Conservation (phyloP, 2,113 vertebrate species). For the Tamias sibiricus region DNA sequence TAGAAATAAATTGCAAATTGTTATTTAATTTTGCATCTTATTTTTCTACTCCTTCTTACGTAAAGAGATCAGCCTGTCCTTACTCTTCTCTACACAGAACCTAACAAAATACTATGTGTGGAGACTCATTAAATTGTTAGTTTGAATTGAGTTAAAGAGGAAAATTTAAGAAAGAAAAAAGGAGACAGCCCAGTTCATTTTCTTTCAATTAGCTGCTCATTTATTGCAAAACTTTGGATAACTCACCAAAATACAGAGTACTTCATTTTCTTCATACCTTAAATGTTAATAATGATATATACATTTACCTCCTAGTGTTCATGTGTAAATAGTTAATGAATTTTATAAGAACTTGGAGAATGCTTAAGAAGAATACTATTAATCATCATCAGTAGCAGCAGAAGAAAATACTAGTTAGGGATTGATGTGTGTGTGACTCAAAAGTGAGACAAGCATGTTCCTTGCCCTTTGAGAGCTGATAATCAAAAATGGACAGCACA, state of each 20-base stretch:
- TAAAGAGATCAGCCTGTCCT: background rate
- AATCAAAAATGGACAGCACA: slow-evolving; percentile 30
- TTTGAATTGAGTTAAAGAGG: background rate
- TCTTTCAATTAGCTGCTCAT: background rate
- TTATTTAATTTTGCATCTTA: background rate
- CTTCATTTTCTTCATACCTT: slow-evolving; percentile 50
- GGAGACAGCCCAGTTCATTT: background rate
- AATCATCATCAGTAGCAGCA: slow-evolving; percentile 41
- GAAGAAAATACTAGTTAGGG: slow-evolving; percentile 24
- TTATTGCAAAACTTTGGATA: background rate
- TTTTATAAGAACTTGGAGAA: slow-evolving; percentile 7
- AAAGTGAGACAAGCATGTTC: background rate
- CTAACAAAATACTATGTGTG: background rate
- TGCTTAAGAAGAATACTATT: slow-evolving; percentile 16
- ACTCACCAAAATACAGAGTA: background rate
- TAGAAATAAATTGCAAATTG: background rate
- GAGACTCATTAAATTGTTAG: slow-evolving; percentile 13
- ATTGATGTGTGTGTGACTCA: background rate
- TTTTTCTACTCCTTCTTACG: background rate
- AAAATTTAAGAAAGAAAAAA: background rate
- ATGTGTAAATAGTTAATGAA: slow-evolving; percentile 45
- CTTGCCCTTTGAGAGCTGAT: background rate
- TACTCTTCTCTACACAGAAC: background rate
- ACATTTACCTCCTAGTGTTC: background rate
- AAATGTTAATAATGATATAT: slow-evolving; percentile 29